phyloP scores from a whole-genome alignment of 64 coral and sea anemone genomes.

The Pocillopora verrucosa region DNA sequence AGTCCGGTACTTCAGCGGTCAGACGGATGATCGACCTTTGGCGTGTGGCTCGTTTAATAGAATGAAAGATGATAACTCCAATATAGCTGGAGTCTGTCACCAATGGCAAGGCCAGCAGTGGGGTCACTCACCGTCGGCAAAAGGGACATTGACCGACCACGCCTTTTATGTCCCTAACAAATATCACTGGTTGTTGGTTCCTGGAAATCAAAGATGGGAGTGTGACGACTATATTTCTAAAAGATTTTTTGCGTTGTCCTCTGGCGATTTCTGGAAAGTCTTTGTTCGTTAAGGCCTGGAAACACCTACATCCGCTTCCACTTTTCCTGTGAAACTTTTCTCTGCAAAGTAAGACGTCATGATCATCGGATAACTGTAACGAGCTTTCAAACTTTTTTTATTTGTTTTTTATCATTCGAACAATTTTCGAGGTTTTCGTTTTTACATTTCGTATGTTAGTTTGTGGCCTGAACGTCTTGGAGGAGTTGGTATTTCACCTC shows the following conservation, averaged over 20 bases:
- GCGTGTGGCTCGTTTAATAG: neutral
- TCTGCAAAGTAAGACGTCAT: too few relatives aligned
- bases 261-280: conserved; percentile 25
- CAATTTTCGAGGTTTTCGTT: too few relatives aligned
- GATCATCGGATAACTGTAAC: too few relatives aligned
- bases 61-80: neutral
- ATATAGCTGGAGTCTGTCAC: neutral
- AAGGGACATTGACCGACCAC: neutral
- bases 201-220: neutral
- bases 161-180: too few relatives aligned
- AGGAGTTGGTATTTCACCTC: too few relatives aligned
- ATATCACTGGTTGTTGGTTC: neutral
- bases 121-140: neutral
- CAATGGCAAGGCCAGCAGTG: neutral
- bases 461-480: too few relatives aligned
- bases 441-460: too few relatives aligned
- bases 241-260: neutral
- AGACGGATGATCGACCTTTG: neutral
- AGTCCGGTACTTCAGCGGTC: neutral
- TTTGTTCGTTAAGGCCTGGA: neutral
- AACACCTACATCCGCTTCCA: neutral
- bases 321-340: too few relatives aligned
- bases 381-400: too few relatives aligned
- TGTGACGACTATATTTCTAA: neutral
- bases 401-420: too few relatives aligned